Percentiles rank a stretch among this genome's conserved stretches.
phyloP scores from a whole-genome alignment of 2,888 invertebrate species.

The Drosophila anomelani region DNA sequence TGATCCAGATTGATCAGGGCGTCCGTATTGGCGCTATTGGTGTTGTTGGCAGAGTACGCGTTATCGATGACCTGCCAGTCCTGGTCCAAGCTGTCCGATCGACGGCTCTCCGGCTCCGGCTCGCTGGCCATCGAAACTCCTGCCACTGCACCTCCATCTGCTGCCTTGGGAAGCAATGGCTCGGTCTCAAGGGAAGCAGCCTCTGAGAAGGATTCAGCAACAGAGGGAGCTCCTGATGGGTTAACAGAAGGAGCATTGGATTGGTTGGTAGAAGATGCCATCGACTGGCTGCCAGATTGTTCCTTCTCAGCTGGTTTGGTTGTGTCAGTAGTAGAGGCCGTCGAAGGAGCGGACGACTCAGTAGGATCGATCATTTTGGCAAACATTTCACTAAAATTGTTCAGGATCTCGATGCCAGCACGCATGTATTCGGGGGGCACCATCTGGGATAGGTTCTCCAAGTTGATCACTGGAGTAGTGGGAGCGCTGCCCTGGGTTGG shows the following conservation, averaged over 20 bases:
- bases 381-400: constrained; percentile 84
- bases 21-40: constrained; percentile 35
- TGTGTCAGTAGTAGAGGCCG: constrained; percentile 5
- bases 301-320: constrained; percentile 19
- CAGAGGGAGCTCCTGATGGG: constrained; percentile 7
- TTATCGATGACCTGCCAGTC: constrained; percentile 83
- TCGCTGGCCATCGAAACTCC: constrained; percentile 20
- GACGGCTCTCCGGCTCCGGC: constrained; percentile 35
- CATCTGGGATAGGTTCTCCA: constrained; percentile 73
- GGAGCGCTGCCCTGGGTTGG: constrained; percentile 39
- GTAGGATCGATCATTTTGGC: constrained; percentile 83
- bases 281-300: constrained; percentile 10
- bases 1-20: constrained; percentile 62
- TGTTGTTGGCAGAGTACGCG: constrained; percentile 37
- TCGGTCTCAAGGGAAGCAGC: constrained; percentile 20
- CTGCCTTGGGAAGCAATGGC: constrained; percentile 12
- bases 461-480: constrained; percentile 57
- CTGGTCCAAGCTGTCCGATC: constrained; percentile 70
- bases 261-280: not conserved
- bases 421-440: constrained; percentile 82
- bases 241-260: constrained; percentile 6
- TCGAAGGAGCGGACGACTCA: constrained; percentile 53
- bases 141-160: not conserved
- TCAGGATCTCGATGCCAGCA: constrained; percentile 83
- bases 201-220: constrained; percentile 21